Percentiles rank a stretch among this genome's conserved stretches.
Evolutionary conservation across 2,113 vertebrate species (phyloP).

Genomic region (Lepidothrix coronata): DNA sequence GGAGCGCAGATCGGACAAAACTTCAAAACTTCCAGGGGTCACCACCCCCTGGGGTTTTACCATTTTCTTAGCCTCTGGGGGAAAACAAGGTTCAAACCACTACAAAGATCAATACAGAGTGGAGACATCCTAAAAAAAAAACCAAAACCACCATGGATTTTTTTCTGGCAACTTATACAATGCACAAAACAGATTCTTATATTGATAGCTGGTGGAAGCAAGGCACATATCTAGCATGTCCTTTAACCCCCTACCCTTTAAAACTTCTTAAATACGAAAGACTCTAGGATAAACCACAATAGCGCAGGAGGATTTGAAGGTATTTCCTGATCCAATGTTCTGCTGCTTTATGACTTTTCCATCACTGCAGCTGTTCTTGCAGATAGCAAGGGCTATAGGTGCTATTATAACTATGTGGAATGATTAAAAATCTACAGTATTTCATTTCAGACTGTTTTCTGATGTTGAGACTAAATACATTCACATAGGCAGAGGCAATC

Average conservation of each 20-base stretch:
- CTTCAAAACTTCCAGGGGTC: too few relatives aligned
- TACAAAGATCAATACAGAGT: not conserved
- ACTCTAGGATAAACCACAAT: not conserved
- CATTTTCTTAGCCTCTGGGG: too few relatives aligned
- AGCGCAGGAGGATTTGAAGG: not conserved
- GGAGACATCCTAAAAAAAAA: not conserved
- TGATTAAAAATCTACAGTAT: not conserved
- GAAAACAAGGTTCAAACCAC: too few relatives aligned
- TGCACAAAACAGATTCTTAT: not conserved
- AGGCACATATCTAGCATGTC: not conserved
- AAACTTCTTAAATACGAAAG: not conserved
- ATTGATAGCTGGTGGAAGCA: not conserved
- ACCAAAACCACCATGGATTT: not conserved
- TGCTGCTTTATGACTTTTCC: not conserved
- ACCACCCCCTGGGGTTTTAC: too few relatives aligned
- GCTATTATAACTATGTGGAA: not conserved
- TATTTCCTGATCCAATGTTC: not conserved
- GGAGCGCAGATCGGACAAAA: too few relatives aligned
- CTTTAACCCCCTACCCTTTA: not conserved
- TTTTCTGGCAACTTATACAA: not conserved
- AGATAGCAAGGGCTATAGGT: not conserved
- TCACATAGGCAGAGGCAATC: not conserved
- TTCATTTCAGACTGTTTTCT: not conserved
- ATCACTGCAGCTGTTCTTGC: not conserved
- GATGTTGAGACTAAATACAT: not conserved